These are phyloP conservation scores for Chloroclystis v-ata DNA, from an alignment of 2,888 invertebrate species.

Conservation along the genomic window DNA sequence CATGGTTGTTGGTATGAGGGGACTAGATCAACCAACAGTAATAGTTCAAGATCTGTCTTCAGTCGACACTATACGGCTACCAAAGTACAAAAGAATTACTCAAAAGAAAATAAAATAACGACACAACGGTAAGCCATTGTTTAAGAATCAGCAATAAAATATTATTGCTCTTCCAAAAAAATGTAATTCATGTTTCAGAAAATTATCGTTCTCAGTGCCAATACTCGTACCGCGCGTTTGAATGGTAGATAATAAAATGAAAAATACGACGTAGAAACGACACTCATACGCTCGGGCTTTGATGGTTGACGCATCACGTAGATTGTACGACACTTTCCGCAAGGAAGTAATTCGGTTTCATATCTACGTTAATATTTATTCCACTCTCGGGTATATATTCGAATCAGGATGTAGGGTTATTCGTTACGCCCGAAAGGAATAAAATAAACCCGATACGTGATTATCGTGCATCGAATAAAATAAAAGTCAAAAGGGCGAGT, in stretches of 20 bases:
- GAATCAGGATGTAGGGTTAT: conserved; percentile 25
- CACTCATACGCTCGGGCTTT: background rate
- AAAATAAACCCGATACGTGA: conserved; percentile 28
- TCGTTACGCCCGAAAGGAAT: conserved; percentile 27
- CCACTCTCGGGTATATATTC: conserved; percentile 18
- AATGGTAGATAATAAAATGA: conserved; percentile 8
- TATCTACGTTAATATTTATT: background rate
- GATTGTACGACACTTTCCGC: background rate
- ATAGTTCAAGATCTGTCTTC: no score
- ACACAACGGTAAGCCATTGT: conserved; percentile 9
- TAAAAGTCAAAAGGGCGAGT: conserved; percentile 32
- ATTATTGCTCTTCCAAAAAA: conserved; percentile 14
- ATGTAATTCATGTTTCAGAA: conserved; percentile 21
- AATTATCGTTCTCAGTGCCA: conserved; percentile 25
- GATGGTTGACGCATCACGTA: background rate
- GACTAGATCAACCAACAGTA: no score
- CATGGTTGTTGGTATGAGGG: no score
- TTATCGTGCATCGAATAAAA: conserved; percentile 32
- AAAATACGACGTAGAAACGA: conserved; percentile 2
- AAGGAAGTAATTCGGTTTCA: background rate
- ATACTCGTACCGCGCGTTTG: conserved; percentile 19
- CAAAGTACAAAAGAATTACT: no score
- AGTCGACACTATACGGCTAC: no score
- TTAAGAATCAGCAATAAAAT: conserved; percentile 3
- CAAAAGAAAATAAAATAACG: background rate